These are phyloP conservation scores for Drosophila kohkoa DNA, from an alignment of 1,140 invertebrate species.

Conservation along the genomic window DNA sequence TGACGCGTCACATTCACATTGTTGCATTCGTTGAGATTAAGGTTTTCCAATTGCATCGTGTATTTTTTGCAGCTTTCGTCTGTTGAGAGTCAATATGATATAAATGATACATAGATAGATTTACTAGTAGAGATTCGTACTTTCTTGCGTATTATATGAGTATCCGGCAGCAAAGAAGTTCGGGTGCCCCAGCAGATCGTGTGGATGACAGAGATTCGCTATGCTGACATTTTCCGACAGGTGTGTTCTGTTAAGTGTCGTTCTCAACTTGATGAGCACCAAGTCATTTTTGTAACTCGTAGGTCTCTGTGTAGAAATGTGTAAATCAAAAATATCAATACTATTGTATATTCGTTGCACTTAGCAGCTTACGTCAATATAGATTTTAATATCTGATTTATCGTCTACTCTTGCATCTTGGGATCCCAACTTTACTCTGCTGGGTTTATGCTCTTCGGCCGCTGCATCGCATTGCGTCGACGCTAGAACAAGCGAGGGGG, in stretches of 20 bases:
- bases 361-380: background rate
- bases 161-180: background rate
- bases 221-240: background rate
- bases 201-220: background rate
- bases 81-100: background rate
- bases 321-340: no score
- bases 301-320: background rate
- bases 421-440: background rate
- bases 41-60: background rate
- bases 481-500: background rate
- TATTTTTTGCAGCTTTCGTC: slow-evolving; percentile 20
- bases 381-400: background rate
- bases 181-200: background rate
- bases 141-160: background rate
- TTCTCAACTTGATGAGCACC: background rate
- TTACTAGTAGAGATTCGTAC: background rate
- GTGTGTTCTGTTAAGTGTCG: background rate
- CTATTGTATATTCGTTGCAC: background rate
- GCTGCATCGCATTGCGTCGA: background rate
- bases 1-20: background rate
- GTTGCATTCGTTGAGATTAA: background rate
- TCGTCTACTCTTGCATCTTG: background rate
- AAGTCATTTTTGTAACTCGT: slow-evolving; percentile 2
- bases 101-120: background rate
- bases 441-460: background rate